A percentile compares a stretch with the other conserved stretches of the same genome.
Evolutionary conservation across 2,113 vertebrate genomes (phyloP).

Genomic region (Tonatia bakeri): DNA sequence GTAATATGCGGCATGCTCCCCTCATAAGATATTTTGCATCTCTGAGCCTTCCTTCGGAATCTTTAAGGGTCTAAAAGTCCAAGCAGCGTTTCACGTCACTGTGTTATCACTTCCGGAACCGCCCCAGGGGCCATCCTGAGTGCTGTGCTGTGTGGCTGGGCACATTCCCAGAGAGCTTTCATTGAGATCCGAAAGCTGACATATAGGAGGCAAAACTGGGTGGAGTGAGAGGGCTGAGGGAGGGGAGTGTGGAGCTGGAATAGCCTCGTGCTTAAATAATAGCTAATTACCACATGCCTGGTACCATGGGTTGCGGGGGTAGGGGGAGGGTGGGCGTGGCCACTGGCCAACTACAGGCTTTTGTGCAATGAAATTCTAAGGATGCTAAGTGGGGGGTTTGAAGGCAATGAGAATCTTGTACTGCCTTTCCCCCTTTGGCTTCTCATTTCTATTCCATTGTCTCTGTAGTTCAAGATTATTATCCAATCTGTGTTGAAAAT

Average conservation of each 20-base stretch:
- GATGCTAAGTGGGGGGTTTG: neutral
- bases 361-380: neutral
- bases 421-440: neutral
- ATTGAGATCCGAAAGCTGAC: neutral
- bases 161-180: neutral
- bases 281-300: too few species aligned
- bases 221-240: neutral
- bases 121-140: fast-evolving
- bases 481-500: neutral
- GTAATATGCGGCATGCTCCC: neutral
- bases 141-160: neutral
- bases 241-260: neutral
- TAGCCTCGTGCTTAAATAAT: neutral
- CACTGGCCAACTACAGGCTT: too few species aligned
- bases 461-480: neutral
- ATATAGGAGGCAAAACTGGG: neutral
- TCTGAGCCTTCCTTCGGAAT: neutral
- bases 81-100: neutral
- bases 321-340: too few species aligned
- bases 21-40: neutral
- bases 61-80: conserved; percentile 4
- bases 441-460: neutral
- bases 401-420: neutral
- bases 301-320: fast-evolving
- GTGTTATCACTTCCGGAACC: neutral